phyloP scores from a whole-genome alignment of 2,888 invertebrate genomes.

The Byasa hedistus region DNA sequence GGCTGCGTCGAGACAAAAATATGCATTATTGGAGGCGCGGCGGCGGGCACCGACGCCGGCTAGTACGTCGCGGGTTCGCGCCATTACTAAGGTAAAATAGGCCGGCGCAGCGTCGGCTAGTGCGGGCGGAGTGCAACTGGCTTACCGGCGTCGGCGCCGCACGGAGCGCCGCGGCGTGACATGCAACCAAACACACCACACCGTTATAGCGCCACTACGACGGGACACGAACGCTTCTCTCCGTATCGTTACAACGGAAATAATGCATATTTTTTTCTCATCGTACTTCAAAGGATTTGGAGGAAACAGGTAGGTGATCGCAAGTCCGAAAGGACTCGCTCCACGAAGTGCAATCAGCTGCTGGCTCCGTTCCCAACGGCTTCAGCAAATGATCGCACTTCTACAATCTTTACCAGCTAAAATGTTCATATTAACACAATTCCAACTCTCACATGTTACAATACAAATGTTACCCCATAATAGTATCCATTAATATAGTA shows the following conservation, averaged over 20 bases:
- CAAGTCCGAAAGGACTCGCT: not conserved
- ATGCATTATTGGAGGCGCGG: constrained; percentile 59
- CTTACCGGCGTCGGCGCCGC: constrained; percentile 61
- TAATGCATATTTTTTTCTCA: constrained; percentile 70
- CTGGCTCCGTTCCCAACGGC: not conserved
- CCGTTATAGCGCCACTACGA: constrained; percentile 32
- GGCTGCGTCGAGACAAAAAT: constrained; percentile 65
- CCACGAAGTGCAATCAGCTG: not conserved
- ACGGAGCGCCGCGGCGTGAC: constrained; percentile 50
- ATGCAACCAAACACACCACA: constrained; percentile 69
- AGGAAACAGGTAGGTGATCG: not conserved
- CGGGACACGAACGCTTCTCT: constrained; percentile 15
- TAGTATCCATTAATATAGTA: too few relatives aligned
- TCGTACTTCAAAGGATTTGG: constrained; percentile 21
- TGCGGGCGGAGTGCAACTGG: constrained; percentile 45
- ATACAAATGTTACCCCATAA: too few relatives aligned
- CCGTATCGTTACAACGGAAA: constrained; percentile 40
- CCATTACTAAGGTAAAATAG: constrained; percentile 76
- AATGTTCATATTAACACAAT: not conserved
- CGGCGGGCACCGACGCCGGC: constrained; percentile 12
- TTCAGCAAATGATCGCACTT: not conserved
- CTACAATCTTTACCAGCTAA: not conserved
- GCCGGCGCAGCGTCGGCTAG: constrained; percentile 53
- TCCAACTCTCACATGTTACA: not conserved
- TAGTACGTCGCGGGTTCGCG: constrained; percentile 36